A percentile compares a stretch with the other conserved stretches of the same genome.
phyloP scores from a whole-genome alignment of 2,888 invertebrate genomes.

The Netelia melanura region DNA sequence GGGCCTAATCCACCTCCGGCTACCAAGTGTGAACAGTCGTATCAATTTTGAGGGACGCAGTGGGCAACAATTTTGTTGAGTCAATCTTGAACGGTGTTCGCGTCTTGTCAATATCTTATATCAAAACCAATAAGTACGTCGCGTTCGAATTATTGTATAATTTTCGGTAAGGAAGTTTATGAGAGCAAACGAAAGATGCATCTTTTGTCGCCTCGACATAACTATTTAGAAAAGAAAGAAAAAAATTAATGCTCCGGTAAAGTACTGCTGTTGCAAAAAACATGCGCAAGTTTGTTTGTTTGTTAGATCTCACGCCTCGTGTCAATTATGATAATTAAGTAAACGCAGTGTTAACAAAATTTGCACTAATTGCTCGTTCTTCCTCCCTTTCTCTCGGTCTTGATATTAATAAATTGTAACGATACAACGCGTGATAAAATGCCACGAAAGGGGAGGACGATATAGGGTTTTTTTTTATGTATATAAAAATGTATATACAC shows the following conservation, averaged over 20 bases:
- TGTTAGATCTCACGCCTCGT: slow-evolving; percentile 73
- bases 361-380: slow-evolving; percentile 24
- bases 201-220: slow-evolving; percentile 17
- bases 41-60: slow-evolving; percentile 63
- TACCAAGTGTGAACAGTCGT: slow-evolving; percentile 66
- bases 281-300: slow-evolving; percentile 76
- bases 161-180: slow-evolving; percentile 21
- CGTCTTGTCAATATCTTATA: not conserved
- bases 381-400: slow-evolving; percentile 37
- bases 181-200: slow-evolving; percentile 36
- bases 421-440: slow-evolving; percentile 73
- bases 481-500: slow-evolving; percentile 40
- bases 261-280: slow-evolving; percentile 65
- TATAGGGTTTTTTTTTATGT: slow-evolving; percentile 44
- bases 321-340: slow-evolving; percentile 66
- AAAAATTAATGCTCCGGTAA: slow-evolving; percentile 42
- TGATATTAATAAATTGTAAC: slow-evolving; percentile 68
- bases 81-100: slow-evolving; percentile 34
- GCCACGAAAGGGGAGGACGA: slow-evolving; percentile 66
- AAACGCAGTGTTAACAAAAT: slow-evolving; percentile 53
- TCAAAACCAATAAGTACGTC: no score
- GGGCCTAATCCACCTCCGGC: slow-evolving; percentile 72
- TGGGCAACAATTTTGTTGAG: slow-evolving; percentile 45
- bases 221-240: slow-evolving; percentile 20
- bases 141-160: no score